Evolutionary conservation across 2,113 vertebrate species (phyloP).

Genomic region (Oryzias woworae): DNA sequence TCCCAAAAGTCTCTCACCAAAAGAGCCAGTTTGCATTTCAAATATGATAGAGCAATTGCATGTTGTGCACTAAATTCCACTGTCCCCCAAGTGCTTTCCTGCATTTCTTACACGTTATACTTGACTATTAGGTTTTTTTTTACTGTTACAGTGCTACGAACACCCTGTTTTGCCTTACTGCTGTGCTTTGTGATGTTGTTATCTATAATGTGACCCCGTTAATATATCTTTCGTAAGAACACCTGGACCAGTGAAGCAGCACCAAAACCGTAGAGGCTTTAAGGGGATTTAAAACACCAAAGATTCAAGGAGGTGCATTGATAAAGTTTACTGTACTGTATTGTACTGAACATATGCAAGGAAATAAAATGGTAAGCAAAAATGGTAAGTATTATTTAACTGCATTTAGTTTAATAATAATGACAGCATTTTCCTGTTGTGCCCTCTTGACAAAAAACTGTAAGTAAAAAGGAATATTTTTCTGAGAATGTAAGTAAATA

Average conservation of each 20-base stretch:
- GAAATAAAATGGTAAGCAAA: too few relatives aligned
- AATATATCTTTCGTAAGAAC: conserved; percentile 35
- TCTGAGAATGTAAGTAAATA: too few relatives aligned
- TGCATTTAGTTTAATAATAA: too few relatives aligned
- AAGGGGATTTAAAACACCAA: not conserved
- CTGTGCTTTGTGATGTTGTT: conserved; percentile 9
- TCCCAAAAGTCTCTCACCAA: conserved; percentile 77
- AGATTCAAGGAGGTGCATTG: not conserved
- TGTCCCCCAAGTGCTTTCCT: conserved; percentile 39
- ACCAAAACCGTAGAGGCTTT: conserved; percentile 8
- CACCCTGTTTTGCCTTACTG: conserved; percentile 15
- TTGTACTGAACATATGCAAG: too few relatives aligned
- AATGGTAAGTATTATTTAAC: too few relatives aligned
- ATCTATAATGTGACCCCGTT: conserved; percentile 17
- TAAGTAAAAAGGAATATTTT: too few relatives aligned
- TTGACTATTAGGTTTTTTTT: conserved; percentile 38
- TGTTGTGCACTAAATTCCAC: conserved; percentile 66
- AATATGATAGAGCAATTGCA: conserved; percentile 73
- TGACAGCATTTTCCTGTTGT: too few relatives aligned
- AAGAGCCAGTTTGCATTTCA: conserved; percentile 74
- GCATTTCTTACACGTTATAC: conserved; percentile 45
- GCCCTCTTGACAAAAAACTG: too few relatives aligned
- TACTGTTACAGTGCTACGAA: conserved; percentile 13
- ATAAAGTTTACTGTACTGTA: not conserved
- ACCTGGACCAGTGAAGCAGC: conserved; percentile 13